Base-by-base conservation (phyloP, 2,888 invertebrate genomes). In the Anticlea derivata region DNA sequence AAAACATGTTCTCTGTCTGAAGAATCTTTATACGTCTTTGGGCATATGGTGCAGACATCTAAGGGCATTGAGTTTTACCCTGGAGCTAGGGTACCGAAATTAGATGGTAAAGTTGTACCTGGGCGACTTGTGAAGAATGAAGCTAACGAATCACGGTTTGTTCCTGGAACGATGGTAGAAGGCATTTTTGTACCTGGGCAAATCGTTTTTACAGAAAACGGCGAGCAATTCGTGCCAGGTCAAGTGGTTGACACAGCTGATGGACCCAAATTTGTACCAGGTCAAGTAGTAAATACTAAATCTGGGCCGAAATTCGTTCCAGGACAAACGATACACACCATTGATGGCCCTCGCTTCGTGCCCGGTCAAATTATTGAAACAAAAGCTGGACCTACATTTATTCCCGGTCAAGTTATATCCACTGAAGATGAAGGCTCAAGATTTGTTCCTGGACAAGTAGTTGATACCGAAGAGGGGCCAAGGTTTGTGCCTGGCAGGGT, bases 341-440 rank as follows among this genome's bases (percentile, higher is more conserved):
- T 92, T 40, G 94, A 94, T 56, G 95, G 95, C 0, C 93, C 94
- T 10, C 92, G 94, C 57, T 95, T 95, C 68, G 94, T 95, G n/a
- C 95, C 95, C 0, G 95, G 95, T 7, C 95, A 95, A 78, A 94
- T 95, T 50, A 93, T 95, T 43, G 93, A 94, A 76, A 94, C 95
- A 1, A 94, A 94, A 73, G 93, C 93, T 22, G 95, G 95, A 0
- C 95, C 95, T 0, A 94, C 94, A 0, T 94, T 96, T 65, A 95
- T 95, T 63, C 95, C 95, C 0, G 96, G 95, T 20, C 94, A 95
- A 80, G 94, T 96, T 5, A 95, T 95, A 63, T 88, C 78, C 8
- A 93, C 93, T 4, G 92, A 92, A 76, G 91, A 92, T 63, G 92
- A 92, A 77, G 92, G 92, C 30, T 91, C 92, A 11, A 79, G 92